Evolutionary conservation across 2,888 invertebrate genomes (phyloP), one percentile per base, ranked within the genome.

Genomic region (Ophion costatus): DNA sequence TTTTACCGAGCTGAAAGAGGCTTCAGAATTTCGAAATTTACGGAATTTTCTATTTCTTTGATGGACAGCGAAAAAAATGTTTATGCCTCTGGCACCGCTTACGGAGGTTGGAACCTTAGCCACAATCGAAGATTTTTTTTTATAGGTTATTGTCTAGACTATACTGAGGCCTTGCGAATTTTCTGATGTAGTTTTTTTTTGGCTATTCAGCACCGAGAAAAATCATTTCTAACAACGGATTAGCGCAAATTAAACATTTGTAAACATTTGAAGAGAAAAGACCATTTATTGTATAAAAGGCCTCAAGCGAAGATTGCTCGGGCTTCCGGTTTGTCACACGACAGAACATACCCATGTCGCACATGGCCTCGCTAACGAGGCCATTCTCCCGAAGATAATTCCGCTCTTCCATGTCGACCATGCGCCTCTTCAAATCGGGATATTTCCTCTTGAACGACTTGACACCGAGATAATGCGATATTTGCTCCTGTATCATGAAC

Each of bases 391-490:
- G 95, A 61, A 99, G 95, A 94, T 96, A 98, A 91, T 98, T 98
- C 80, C 98, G 95, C 93, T 99, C 99, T 87, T 98, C 98, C 94
- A 98, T 98, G 88, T 98, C 98, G 38, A 98, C 96, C 87, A 97
- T 95, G 78, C 99, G 95, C 80, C 99, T 95, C 88, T 96, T 96
- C 76, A 98, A 94, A 93, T 98, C 98, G n/a, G 98, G 97, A 94
- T 98, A 98, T 92, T 99, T 98, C 87, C 99, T 95, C 94, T 99
- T 99, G 94, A 99, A 99, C 82, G 99, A 98, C 92, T 98, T 99
- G 51, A 99, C 97, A 59, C 97, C 98, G 85, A 99, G 95, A 94
- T 97, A 99, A 93, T 98, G 97, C 0, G 98, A 98, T 85, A 99
- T 97, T 93, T 97, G 99, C 93, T 99, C 99, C 94, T 99, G 98